Evolutionary conservation across 2,888 invertebrate genomes (phyloP), one percentile per base, ranked within the genome.

Genomic region (Nematopogon swammerdamellus): DNA sequence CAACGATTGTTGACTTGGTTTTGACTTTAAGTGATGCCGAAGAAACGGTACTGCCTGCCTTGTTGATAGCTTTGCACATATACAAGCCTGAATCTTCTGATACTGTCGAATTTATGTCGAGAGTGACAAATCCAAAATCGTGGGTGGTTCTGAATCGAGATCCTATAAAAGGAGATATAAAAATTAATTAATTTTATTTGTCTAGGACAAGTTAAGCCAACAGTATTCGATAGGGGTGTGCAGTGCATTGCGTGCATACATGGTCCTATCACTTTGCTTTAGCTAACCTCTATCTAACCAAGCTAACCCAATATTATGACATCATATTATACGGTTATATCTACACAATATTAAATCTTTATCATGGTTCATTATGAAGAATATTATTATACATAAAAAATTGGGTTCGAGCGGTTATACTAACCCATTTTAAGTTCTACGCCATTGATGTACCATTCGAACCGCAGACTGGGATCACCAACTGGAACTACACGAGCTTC

Each of bases 371-470:
- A n/a, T n/a, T n/a, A n/a, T n/a, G n/a, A n/a, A n/a, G n/a, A n/a
- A n/a, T n/a, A n/a, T n/a, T n/a, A n/a, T n/a, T n/a, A n/a, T n/a
- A n/a, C n/a, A n/a, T n/a, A n/a, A n/a, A n/a, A n/a, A n/a, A n/a
- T n/a, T n/a, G n/a, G n/a, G n/a, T n/a, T n/a, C n/a, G n/a, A n/a
- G n/a, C n/a, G 25, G 8, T 25, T 25, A 45, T 18, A 61, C 81
- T 67, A 73, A 85, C 95, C 95, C 86, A 93, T 88, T 75, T 94
- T 91, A 46, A 97, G 82, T 71, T 95, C 95, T 4, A 94, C 87
- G 49, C 95, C 96, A 66, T 97, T 96, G 56, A 95, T 89, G 71
- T 89, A 97, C 97, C 97, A 97, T 75, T 96, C 94, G 61, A 95
- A 95, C 60, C 90, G 85, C 62, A 97, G 82, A 58, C 88, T 92